Evolutionary conservation across 37 sponge, comb jelly and placozoan genomes (phyloP).

Genomic region (Diacarnus erythraeanus): DNA sequence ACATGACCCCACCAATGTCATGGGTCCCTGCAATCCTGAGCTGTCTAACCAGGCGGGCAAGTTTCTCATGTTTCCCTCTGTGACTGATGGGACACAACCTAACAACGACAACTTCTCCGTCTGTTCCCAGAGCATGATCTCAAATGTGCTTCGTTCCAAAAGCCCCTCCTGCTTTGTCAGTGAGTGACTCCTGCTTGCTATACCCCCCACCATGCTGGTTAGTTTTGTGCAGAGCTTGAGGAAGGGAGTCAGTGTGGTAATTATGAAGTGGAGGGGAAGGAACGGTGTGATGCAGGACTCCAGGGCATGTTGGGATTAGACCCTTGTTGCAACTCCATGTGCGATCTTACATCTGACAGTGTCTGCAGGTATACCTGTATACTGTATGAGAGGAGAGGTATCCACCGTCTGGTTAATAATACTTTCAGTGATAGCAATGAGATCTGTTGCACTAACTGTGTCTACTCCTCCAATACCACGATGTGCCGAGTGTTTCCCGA

Average conservation of each 20-base stretch:
- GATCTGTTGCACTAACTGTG: conserved; percentile 45
- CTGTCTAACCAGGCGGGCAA: conserved; percentile 21
- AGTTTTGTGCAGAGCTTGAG: background rate
- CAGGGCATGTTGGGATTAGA: conserved; percentile 11
- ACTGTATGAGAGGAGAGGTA: too few relatives aligned
- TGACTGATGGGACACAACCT: conserved; percentile 26
- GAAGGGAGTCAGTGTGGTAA: conserved; percentile 48
- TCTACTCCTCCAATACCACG: background rate
- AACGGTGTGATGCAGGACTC: conserved; percentile 62
- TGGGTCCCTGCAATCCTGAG: conserved; percentile 9
- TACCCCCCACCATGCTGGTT: background rate
- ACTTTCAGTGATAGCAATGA: conserved; percentile 59
- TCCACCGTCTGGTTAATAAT: too few relatives aligned
- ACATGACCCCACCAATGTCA: conserved; percentile 40
- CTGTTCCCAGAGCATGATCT: background rate
- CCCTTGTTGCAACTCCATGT: conserved; percentile 45
- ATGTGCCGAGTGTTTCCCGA: conserved; percentile 4
- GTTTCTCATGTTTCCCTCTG: conserved; percentile 62
- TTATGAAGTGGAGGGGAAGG: conserved; percentile 27
- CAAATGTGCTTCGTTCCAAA: background rate
- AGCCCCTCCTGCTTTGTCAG: conserved; percentile 14
- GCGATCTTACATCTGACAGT: background rate
- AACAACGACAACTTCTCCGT: conserved; percentile 26
- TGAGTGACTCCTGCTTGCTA: background rate
- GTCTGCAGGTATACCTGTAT: conserved; percentile 52